Base-by-base conservation (phyloP, 2,113 vertebrate species). In the Vidua chalybeata region DNA sequence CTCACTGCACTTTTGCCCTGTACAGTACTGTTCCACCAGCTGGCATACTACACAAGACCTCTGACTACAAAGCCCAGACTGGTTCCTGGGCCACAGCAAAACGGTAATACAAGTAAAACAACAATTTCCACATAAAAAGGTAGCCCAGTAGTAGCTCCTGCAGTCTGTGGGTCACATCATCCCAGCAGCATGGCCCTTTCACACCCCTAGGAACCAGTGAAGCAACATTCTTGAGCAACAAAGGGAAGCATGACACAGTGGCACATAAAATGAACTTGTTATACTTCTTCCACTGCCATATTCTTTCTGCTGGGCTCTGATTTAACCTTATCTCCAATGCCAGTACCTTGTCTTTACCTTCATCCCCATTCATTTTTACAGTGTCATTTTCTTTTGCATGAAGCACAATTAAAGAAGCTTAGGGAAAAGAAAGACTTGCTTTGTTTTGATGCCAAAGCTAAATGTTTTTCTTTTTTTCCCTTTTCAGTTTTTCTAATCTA, bases 201-300 rank as follows among this genome's bases (percentile, higher is more conserved):
- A 94, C 94, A 92, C 95, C 94, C 92, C 86, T 69, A 87, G 66
- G 94, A 96, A 97, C 96, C 91, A 94, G 97, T 72, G 89, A 91
- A 89, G 52, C 96, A 84, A 93, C 95, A 94, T 97, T 97, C 96
- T 94, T 96, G 51, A 95, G 73, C 51, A 88, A 94, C 92, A 92
- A 94, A 95, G 68, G 62, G 54, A 90, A 91, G 89, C 30, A 10
- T 84, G 93, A 96, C 93, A 95, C 56, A 89, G 90, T 87, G 75
- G 79, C 87, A 95, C 87, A 92, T 76, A 92, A 96, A 95, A 68
- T 45, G 35, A 93, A 92, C 88, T 95, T 66, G 86, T 73, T 92
- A 90, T 93, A 94, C 83, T 75, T 82, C 94, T 93, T 92, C 62
- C 49, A 87, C 54, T 77, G 67, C 51, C 48, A 90, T 75, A 12